These are phyloP conservation scores for Erebia ligea DNA, from an alignment of 2,888 invertebrate species.

Conservation along the genomic window DNA sequence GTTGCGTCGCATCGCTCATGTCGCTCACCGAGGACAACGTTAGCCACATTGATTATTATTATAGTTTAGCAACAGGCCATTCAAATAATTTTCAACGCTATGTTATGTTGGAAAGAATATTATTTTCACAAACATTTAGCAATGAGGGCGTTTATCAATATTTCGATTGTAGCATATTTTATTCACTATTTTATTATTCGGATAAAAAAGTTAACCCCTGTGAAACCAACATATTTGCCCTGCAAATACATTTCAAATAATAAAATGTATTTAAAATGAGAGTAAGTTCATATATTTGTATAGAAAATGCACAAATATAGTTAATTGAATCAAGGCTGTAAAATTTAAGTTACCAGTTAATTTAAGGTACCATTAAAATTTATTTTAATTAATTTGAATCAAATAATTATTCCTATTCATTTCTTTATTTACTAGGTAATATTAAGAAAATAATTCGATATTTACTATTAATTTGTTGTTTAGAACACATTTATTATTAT, in stretches of 20 bases:
- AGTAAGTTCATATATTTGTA: conserved; percentile 18
- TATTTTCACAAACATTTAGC: too few species aligned
- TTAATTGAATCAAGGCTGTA: conserved; percentile 24
- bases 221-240: too few species aligned
- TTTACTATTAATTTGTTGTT: conserved; percentile 21
- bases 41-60: too few species aligned
- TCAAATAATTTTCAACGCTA: too few species aligned
- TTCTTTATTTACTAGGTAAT: conserved; percentile 19
- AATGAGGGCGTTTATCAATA: too few species aligned
- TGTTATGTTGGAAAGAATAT: too few species aligned
- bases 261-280: background rate
- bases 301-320: conserved; percentile 11
- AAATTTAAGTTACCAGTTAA: conserved; percentile 28
- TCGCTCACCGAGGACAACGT: too few species aligned
- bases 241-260: background rate
- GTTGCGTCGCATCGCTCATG: too few species aligned
- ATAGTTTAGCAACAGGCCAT: too few species aligned
- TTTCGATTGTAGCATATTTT: too few species aligned
- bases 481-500: conserved; percentile 34
- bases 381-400: conserved; percentile 21
- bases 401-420: conserved; percentile 15
- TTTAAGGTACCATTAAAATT: conserved; percentile 30
- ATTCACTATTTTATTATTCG: too few species aligned
- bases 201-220: too few species aligned
- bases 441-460: conserved; percentile 19